Conservation (phyloP, 1,140 invertebrate species). For the Lethrus apterus region DNA sequence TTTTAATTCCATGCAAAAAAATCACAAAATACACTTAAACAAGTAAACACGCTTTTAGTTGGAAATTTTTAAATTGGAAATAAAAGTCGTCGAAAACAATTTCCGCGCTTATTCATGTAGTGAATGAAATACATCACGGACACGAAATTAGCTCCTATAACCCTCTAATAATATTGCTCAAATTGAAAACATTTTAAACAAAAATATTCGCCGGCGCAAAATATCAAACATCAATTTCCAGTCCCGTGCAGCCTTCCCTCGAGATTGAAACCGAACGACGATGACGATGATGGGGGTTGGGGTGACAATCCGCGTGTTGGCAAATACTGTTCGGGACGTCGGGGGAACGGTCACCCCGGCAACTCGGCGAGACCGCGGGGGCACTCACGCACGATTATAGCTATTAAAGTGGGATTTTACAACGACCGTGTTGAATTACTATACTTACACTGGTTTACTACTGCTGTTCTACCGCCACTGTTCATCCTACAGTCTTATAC, state of each 20-base stretch:
- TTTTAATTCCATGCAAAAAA: too few relatives aligned
- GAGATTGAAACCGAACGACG: conserved; percentile 24
- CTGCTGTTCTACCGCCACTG: too few relatives aligned
- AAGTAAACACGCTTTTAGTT: too few relatives aligned
- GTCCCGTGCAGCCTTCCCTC: conserved; percentile 20
- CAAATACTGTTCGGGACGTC: conserved; percentile 23
- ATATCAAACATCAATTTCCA: conserved; percentile 29
- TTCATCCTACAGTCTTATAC: too few relatives aligned
- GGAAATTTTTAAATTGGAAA: too few relatives aligned
- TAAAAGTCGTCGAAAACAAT: too few relatives aligned
- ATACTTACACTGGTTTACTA: conserved; percentile 22
- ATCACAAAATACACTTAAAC: too few relatives aligned
- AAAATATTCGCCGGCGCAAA: conserved; percentile 19
- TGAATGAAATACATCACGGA: too few relatives aligned
- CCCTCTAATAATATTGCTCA: conserved; percentile 3
- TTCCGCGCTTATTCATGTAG: too few relatives aligned
- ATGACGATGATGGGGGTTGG: conserved; percentile 17
- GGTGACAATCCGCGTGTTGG: conserved; percentile 31
- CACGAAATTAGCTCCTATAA: conserved; percentile 7
- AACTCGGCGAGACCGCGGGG: conserved; percentile 28
- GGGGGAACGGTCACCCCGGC: conserved; percentile 30
- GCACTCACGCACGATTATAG: conserved; percentile 36
- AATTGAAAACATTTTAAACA: conserved; percentile 23
- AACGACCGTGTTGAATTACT: conserved; percentile 26
- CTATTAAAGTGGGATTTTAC: conserved; percentile 36